Percentiles rank a stretch among this genome's conserved stretches.
Evolutionary conservation across 2,888 invertebrate species (phyloP).

Genomic region (Calameuta pallipes): DNA sequence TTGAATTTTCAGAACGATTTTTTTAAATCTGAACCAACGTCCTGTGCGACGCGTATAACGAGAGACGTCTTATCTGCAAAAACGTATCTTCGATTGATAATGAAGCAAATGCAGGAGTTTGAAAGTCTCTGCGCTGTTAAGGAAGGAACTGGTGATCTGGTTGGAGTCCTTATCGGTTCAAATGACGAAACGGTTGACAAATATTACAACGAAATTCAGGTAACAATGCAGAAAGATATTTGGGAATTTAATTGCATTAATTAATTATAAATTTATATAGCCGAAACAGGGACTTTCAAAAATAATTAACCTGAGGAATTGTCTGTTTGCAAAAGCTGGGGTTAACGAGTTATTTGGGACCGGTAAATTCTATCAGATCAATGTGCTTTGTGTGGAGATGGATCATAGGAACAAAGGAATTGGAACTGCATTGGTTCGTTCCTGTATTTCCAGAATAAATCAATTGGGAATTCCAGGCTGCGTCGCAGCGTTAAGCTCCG

Average conservation of each 20-base stretch:
- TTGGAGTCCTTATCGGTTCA: slow-evolving; percentile 38
- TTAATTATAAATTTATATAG: background rate
- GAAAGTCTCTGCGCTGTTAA: slow-evolving; percentile 40
- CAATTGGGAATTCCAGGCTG: slow-evolving; percentile 22
- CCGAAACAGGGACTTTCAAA: slow-evolving; percentile 22
- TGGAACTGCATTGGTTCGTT: slow-evolving; percentile 39
- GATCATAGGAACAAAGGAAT: slow-evolving; percentile 33
- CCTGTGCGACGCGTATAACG: slow-evolving; percentile 16
- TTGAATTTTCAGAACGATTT: slow-evolving; percentile 17
- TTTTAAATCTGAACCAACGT: slow-evolving; percentile 31
- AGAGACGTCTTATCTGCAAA: slow-evolving; percentile 29
- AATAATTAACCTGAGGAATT: slow-evolving; percentile 23
- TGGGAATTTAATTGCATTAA: background rate
- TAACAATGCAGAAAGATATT: background rate
- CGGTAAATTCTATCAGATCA: slow-evolving; percentile 28
- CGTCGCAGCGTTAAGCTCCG: slow-evolving; percentile 38
- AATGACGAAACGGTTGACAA: slow-evolving; percentile 16
- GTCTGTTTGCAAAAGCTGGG: slow-evolving; percentile 8
- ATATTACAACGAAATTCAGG: background rate
- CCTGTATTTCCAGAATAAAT: slow-evolving; percentile 33
- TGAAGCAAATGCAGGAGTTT: slow-evolving; percentile 19
- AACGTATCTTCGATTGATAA: slow-evolving; percentile 25
- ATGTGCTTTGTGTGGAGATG: slow-evolving; percentile 34
- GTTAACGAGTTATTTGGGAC: slow-evolving; percentile 19
- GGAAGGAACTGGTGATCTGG: slow-evolving; percentile 39